Evolutionary conservation across 2,797 vertebrate species (phyloP), one percentile per base, ranked within the genome.

Genomic region (Cercopithecus petaurista): DNA sequence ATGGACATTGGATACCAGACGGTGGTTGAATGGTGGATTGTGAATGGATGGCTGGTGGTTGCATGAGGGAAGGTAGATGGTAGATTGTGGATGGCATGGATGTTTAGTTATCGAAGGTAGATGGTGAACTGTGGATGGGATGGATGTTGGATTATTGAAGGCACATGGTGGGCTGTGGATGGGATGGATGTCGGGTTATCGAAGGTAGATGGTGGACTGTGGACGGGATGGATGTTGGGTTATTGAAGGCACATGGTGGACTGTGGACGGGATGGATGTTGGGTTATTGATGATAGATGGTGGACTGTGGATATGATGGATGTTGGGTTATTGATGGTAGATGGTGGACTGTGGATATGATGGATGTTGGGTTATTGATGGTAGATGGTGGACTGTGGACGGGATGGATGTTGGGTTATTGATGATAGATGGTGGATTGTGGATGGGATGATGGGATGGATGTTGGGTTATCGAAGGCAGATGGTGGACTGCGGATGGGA

Each of bases 241-340:
- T 26, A 28, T 82, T 28, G 79, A 43, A 10, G 61, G 2, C 4
- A 1, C 9, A 67, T 17, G 43, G 4, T 46, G n/a, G 13, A 17
- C 2, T 19, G 39, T n/a, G 41, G 4, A 1, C 0, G 1, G 22
- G 15, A 3, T 70, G 30, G n/a, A 36, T 28, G 13, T 5, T 43
- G 12, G 14, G 4, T 1, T 64, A 57, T 70, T 67, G 43, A 28
- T 41, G 67, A 12, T 5, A 15, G 19, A 5, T 81, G 33, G 17
- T 61, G 59, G 26, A 26, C 2, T 59, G 4, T 8, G 30, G 24
- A 2, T 0, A 0, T 0, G 9, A 13, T 59, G 57, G 2, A 59
- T 28, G 26, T 59, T 59, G 57, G 11, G 11, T 4, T 59, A 13
- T 59, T 13, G 57, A 59, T 0, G 57, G 1, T 2, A 0, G 57